Conservation (phyloP, 2,797 vertebrate genomes). For the Peromyscus melanophrys region DNA sequence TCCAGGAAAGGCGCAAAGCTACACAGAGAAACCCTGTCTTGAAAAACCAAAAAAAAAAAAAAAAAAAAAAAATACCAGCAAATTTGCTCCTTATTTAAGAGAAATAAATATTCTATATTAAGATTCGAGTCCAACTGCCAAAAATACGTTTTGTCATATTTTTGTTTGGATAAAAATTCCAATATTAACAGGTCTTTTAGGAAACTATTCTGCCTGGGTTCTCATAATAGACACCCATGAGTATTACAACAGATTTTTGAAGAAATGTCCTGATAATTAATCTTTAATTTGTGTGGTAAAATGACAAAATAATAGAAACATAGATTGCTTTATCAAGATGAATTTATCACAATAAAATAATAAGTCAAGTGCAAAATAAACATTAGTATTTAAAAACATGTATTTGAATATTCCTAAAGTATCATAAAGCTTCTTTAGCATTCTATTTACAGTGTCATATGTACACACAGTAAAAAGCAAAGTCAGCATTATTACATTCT, state of each 20-base stretch:
- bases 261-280: background rate
- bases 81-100: background rate
- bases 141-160: background rate
- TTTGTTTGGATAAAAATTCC: background rate
- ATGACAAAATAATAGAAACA: background rate
- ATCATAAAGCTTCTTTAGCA: background rate
- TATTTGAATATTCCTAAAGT: background rate
- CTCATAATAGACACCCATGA: background rate
- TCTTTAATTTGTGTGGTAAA: background rate
- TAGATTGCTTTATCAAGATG: background rate
- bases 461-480: background rate
- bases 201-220: background rate
- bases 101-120: background rate
- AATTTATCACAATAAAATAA: background rate
- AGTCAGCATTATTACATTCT: background rate
- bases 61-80: too few species aligned
- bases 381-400: background rate
- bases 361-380: background rate
- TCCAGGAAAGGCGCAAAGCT: too few species aligned
- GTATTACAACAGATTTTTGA: background rate
- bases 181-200: constrained; percentile 5
- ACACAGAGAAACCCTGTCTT: too few species aligned
- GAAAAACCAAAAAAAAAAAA: too few species aligned
- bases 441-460: background rate
- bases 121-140: background rate